These are phyloP conservation scores for Monarcha castaneiventris DNA, from an alignment of 2,113 vertebrate genomes.

Conservation along the genomic window DNA sequence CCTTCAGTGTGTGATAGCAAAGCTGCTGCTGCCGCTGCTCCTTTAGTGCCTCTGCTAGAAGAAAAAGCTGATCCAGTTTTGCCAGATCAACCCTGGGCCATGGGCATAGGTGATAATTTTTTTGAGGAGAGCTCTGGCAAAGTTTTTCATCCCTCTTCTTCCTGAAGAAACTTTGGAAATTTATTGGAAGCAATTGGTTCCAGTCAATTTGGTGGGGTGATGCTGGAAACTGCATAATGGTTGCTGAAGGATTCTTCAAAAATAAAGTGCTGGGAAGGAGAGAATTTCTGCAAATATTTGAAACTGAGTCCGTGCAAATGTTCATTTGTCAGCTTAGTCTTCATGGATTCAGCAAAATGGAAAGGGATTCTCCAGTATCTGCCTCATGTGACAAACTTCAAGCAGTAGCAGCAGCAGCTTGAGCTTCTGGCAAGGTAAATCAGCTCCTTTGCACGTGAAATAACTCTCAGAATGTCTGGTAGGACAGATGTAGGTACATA, in stretches of 20 bases:
- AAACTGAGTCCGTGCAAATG: not conserved
- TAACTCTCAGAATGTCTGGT: not conserved
- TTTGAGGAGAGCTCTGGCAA: not conserved
- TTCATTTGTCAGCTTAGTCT: conserved; percentile 22
- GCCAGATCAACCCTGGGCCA: not conserved
- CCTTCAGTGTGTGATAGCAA: not conserved
- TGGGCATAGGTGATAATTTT: not conserved
- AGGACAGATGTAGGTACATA: not conserved
- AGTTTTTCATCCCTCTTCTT: conserved; percentile 14
- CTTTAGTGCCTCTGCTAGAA: not conserved
- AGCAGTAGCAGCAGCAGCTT: not conserved
- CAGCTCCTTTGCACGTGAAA: not conserved
- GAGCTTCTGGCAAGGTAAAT: not conserved
- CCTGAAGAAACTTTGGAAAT: conserved; percentile 22
- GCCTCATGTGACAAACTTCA: not conserved
- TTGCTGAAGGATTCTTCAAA: conserved; percentile 23
- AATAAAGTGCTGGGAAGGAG: conserved; percentile 11
- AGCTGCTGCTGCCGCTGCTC: not conserved
- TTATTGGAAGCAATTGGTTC: not conserved
- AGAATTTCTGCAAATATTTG: not conserved
- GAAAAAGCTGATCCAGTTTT: not conserved
- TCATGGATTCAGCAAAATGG: conserved; percentile 1
- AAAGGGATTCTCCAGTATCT: not conserved
- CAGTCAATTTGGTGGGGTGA: not conserved
- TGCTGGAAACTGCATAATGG: not conserved